These are phyloP conservation scores for Cataglyphis altisquamis DNA, from an alignment of 2,888 invertebrate species.

Conservation along the genomic window DNA sequence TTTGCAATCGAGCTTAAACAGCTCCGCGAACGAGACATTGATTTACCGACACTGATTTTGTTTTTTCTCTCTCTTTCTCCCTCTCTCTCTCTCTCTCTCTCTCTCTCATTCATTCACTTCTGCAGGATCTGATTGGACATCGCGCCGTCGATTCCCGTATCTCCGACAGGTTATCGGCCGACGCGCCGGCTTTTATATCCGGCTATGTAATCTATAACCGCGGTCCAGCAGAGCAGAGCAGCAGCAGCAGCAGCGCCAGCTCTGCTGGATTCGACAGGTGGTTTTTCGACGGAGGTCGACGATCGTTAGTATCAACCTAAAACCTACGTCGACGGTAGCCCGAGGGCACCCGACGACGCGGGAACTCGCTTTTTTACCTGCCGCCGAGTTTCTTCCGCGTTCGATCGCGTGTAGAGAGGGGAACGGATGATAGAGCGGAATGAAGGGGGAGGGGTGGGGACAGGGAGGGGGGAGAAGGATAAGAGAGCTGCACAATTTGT, in stretches of 20 bases:
- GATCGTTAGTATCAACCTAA: conserved; percentile 60
- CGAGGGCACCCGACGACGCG: conserved; percentile 41
- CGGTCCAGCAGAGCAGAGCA: neutral
- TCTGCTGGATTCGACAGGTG: conserved; percentile 61
- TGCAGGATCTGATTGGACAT: conserved; percentile 15
- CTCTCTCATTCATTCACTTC: neutral
- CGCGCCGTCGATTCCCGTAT: conserved; percentile 46
- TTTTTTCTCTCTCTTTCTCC: neutral
- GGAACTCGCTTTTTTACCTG: conserved; percentile 37
- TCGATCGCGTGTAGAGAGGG: neutral
- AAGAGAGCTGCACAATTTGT: conserved; percentile 28
- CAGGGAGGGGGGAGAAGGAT: too few relatives aligned
- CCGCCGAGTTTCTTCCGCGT: conserved; percentile 34
- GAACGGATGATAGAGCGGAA: too few relatives aligned
- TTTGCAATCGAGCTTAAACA: conserved; percentile 23
- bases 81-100: neutral
- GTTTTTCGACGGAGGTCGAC: conserved; percentile 60
- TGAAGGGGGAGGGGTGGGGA: too few relatives aligned
- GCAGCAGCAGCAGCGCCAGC: conserved; percentile 18
- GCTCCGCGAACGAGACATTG: conserved; percentile 34
- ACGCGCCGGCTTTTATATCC: conserved; percentile 50
- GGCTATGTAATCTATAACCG: conserved; percentile 49
- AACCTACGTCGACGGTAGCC: conserved; percentile 44
- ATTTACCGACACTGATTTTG: conserved; percentile 45
- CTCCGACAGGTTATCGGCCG: conserved; percentile 46